These are phyloP conservation scores for Petaurus breviceps DNA, from an alignment of 2,113 vertebrate genomes.

Conservation along the genomic window DNA sequence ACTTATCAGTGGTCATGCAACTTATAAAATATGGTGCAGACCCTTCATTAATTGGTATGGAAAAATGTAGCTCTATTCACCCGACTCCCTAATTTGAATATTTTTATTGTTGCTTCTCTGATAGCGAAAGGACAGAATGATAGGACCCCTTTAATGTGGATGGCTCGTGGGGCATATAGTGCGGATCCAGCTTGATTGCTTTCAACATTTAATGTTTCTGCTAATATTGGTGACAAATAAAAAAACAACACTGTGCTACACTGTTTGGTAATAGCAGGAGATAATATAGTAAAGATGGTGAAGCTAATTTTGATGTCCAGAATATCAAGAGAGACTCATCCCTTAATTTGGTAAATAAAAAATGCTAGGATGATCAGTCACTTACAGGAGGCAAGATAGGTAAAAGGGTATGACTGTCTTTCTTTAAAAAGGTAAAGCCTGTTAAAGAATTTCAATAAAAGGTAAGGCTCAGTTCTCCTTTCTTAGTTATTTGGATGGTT, in stretches of 20 bases:
- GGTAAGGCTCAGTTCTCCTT: constrained; percentile 94
- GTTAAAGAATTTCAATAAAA: constrained; percentile 93
- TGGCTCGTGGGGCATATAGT: constrained; percentile 97
- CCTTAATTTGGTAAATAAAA: not conserved
- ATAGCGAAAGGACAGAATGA: constrained; percentile 98
- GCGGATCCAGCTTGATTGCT: constrained; percentile 97
- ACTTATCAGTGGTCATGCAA: constrained; percentile 96
- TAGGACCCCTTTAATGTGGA: constrained; percentile 99
- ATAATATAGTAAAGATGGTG: constrained; percentile 98
- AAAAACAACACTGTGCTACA: constrained; percentile 95
- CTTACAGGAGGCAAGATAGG: not conserved
- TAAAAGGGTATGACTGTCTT: not conserved
- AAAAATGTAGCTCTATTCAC: too few relatives aligned
- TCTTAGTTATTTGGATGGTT: constrained; percentile 94
- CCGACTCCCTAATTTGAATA: constrained; percentile 94
- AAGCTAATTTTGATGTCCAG: constrained; percentile 96
- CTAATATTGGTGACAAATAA: constrained; percentile 99
- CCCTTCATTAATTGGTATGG: constrained; percentile 93
- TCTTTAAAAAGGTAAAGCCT: not conserved
- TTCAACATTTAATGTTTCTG: constrained; percentile 98
- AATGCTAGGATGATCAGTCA: not conserved
- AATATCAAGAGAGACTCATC: constrained; percentile 94
- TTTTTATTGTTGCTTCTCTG: constrained; percentile 94
- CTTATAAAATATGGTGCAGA: constrained; percentile 94
- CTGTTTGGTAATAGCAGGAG: constrained; percentile 97